Evolutionary conservation across 2,113 vertebrate genomes (phyloP).

Genomic region (Vulpes ferrilata): DNA sequence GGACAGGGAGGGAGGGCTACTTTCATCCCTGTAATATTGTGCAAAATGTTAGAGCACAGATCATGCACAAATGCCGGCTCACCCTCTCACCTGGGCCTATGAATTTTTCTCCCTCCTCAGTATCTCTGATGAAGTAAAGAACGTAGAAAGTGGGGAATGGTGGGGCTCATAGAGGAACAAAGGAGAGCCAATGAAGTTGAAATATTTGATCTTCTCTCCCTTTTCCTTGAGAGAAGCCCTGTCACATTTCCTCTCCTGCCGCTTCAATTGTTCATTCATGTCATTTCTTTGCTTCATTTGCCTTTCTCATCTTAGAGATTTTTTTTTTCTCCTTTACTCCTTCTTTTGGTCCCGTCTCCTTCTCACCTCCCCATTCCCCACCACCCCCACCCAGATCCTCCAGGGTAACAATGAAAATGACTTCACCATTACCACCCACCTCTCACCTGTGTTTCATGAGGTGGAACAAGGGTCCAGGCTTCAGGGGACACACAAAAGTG

Average conservation of each 20-base stretch:
- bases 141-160: neutral
- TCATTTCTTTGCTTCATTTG: conserved; percentile 61
- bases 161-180: neutral
- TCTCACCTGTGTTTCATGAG: neutral
- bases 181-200: neutral
- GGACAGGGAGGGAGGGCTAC: neutral
- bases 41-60: neutral
- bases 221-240: neutral
- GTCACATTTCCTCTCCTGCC: conserved; percentile 45
- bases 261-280: conserved; percentile 74
- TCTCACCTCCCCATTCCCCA: neutral
- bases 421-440: neutral
- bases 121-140: neutral
- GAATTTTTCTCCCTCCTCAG: conserved; percentile 8
- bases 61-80: neutral
- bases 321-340: conserved; percentile 12
- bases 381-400: neutral
- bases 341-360: conserved; percentile 38
- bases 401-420: conserved; percentile 38
- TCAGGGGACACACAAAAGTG: neutral
- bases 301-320: conserved; percentile 55
- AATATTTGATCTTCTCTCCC: conserved; percentile 54
- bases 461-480: neutral
- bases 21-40: conserved; percentile 2
- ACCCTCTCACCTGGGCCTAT: neutral